Evolutionary conservation across 2,113 vertebrate genomes (phyloP).

Genomic region (Chloropsis cyanopogon): DNA sequence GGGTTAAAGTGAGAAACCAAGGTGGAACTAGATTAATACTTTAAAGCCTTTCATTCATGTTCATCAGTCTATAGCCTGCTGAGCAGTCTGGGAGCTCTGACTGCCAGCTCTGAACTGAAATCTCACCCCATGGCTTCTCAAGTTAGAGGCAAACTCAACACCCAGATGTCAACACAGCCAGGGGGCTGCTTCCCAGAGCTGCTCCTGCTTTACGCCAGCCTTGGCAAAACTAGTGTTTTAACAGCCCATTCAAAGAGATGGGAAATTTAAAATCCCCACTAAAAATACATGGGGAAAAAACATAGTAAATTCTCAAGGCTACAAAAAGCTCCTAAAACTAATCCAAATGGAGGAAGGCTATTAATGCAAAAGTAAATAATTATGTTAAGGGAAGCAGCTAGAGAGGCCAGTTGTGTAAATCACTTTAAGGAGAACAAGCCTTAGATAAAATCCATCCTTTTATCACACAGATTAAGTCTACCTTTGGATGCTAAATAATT

Average conservation of each 20-base stretch:
- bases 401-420: constrained; percentile 70
- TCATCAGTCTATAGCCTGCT: neutral
- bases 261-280: neutral
- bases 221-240: neutral
- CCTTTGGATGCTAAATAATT: constrained; percentile 73
- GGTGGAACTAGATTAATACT: neutral
- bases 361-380: constrained; percentile 74
- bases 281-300: neutral
- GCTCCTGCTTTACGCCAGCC: neutral
- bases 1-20: neutral
- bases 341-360: constrained; percentile 18
- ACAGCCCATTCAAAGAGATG: neutral
- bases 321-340: constrained; percentile 51
- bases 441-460: constrained; percentile 73
- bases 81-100: neutral
- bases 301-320: constrained; percentile 12
- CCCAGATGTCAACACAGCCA: neutral
- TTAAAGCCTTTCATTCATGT: neutral
- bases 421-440: constrained; percentile 66
- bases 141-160: neutral
- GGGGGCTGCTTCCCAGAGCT: neutral
- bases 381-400: constrained; percentile 51
- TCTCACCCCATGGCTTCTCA: neutral
- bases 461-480: constrained; percentile 72
- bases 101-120: neutral